phyloP scores from a whole-genome alignment of 2,113 vertebrate genomes.

The human (Homo sapiens) region DNA sequence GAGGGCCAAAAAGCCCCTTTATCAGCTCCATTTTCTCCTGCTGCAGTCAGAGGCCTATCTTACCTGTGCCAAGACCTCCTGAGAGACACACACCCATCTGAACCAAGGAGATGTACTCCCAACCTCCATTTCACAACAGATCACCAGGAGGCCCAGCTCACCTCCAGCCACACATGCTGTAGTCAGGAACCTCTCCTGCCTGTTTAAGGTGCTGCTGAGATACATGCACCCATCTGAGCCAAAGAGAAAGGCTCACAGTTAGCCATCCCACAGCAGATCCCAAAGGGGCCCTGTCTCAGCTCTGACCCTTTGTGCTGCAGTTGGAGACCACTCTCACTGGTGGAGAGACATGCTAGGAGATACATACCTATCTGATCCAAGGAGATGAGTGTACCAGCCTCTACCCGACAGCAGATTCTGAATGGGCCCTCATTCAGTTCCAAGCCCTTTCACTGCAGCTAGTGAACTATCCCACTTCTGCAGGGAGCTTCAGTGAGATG shows the following conservation, averaged over 20 bases:
- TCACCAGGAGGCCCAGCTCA: neutral
- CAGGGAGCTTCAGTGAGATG: neutral
- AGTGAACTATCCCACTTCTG: neutral
- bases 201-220: neutral
- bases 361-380: neutral
- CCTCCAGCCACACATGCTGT: neutral
- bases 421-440: neutral
- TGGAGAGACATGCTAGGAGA: neutral
- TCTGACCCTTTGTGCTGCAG: neutral
- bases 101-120: neutral
- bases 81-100: neutral
- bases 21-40: neutral
- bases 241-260: neutral
- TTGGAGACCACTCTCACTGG: neutral
- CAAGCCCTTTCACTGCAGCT: neutral
- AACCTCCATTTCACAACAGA: neutral
- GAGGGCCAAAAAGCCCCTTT: neutral
- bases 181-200: neutral
- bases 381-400: neutral
- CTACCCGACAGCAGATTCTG: neutral
- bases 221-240: neutral
- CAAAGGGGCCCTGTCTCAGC: neutral
- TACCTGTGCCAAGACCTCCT: neutral
- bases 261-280: neutral
- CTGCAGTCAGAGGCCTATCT: neutral